Conservation (phyloP, 2,113 vertebrate species). For the Pandion haliaetus region DNA sequence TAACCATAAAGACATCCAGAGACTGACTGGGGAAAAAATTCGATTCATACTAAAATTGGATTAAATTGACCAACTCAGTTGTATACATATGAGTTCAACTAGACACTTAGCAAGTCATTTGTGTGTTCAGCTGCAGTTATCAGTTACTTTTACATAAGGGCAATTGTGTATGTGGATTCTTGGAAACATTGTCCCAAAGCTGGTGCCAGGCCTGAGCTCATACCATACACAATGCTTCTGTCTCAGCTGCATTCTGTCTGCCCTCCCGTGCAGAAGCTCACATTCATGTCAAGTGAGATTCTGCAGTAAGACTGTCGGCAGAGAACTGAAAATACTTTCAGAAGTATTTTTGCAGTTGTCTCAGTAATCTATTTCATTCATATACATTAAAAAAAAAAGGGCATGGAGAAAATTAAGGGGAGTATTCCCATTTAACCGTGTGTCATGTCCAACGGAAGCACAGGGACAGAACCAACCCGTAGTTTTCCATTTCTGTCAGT, state of each 20-base stretch:
- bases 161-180: not conserved
- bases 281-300: not conserved
- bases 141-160: not conserved
- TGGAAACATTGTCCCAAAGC: not conserved
- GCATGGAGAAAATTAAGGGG: not conserved
- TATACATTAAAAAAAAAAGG: not conserved
- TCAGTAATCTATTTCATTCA: not conserved
- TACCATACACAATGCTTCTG: not conserved
- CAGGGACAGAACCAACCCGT: not conserved
- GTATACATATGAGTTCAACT: not conserved
- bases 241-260: not conserved
- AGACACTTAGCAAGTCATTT: not conserved
- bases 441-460: not conserved
- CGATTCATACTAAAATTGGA: not conserved
- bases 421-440: not conserved
- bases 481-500: slow-evolving; percentile 22
- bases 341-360: not conserved
- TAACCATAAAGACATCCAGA: not conserved
- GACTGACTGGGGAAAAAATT: not conserved
- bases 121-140: not conserved
- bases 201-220: slow-evolving; percentile 38
- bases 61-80: not conserved
- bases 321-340: not conserved
- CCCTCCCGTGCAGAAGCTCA: not conserved
- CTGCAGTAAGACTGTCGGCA: not conserved